Base-by-base conservation (phyloP, 1,140 invertebrate genomes). In the Psix sp. region DNA sequence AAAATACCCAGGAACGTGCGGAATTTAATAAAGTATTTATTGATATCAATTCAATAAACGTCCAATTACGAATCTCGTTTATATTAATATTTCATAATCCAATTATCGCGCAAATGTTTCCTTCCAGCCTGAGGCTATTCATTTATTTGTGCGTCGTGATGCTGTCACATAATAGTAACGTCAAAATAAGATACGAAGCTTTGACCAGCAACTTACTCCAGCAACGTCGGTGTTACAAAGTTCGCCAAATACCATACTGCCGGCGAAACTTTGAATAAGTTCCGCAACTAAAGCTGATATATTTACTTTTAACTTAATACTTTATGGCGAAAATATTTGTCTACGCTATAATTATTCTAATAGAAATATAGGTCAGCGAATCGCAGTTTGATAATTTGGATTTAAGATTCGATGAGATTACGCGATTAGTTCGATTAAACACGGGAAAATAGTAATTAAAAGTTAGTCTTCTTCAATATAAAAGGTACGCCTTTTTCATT, bases 241-340 rank as follows among this genome's bases (percentile, higher is more conserved):
- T 77, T 74, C 59, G 71, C 35, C 51, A 66, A 63, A 74, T 63
- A 68, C 71, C 48, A 52, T 65, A 71, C 29, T 57, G 71, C 39
- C 51, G 52, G 36, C 9, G 33, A 75, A 78, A 79, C 74, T 80
- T 81, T 81, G 75, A 79, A 77, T 76, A 81, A 79, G 77, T 81
- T 81, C 71, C 46, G 54, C 72, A 68, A 76, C 76, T 78, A 74
- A 42, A 68, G 68, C 67, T 78, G 78, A 80, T 81, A 77, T 77
- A 81, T 81, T 81, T 77, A 81, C 78, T 81, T 80, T 79, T 74
- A 78, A 81, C 76, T 77, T 68, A 56, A 78, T 78, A 70, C n/a
- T 11, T 11, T 35, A 2, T 11, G 5, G 33, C 11, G 13, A 35
- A 35, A 10, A 71, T 73, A 77, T 70, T 77, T 66, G 71, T 6